Percentiles rank a stretch among this genome's conserved stretches.
These are phyloP conservation scores for Bubalus kerabau DNA, from an alignment of 2,113 vertebrate species.

Conservation along the genomic window DNA sequence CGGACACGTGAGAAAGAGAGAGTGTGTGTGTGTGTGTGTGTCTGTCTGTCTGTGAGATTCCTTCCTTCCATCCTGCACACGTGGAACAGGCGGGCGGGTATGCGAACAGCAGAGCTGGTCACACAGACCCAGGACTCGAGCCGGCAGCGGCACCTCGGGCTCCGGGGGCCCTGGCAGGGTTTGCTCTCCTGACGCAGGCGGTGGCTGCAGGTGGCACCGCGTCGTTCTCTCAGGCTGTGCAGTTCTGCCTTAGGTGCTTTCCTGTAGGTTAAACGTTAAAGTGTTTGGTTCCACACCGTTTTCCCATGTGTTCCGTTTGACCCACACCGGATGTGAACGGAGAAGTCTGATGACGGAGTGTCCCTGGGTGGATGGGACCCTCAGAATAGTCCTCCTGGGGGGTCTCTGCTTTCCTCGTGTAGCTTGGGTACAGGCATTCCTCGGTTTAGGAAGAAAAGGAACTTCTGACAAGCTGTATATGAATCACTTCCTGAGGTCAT, in stretches of 20 bases:
- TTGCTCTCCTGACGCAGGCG: not conserved
- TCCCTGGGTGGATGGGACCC: not conserved
- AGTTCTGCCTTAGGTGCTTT: fast-evolving
- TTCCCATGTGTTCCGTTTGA: not conserved
- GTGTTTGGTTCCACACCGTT: fast-evolving
- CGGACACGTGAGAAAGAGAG: not conserved
- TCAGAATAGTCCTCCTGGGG: too few relatives aligned
- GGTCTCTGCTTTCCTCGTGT: not conserved
- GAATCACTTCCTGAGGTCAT: not conserved
- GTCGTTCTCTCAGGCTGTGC: fast-evolving
- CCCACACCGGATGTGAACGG: fast-evolving
- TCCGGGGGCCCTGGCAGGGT: fast-evolving
- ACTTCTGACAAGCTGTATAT: not conserved
- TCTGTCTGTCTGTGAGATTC: fast-evolving
- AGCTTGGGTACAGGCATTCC: not conserved
- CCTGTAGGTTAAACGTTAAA: fast-evolving
- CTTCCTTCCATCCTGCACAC: fast-evolving
- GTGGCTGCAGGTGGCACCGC: fast-evolving
- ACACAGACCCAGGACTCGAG: fast-evolving
- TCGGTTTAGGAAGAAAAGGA: not conserved
- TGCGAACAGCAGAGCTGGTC: not conserved
- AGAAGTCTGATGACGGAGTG: not conserved
- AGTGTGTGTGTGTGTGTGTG: too few relatives aligned
- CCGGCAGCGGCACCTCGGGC: not conserved
- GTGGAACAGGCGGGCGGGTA: fast-evolving